A percentile compares a stretch with the other conserved stretches of the same genome.
Conservation (phyloP, 2,888 invertebrate species). For the Liopterus haemorrhoidalis region DNA sequence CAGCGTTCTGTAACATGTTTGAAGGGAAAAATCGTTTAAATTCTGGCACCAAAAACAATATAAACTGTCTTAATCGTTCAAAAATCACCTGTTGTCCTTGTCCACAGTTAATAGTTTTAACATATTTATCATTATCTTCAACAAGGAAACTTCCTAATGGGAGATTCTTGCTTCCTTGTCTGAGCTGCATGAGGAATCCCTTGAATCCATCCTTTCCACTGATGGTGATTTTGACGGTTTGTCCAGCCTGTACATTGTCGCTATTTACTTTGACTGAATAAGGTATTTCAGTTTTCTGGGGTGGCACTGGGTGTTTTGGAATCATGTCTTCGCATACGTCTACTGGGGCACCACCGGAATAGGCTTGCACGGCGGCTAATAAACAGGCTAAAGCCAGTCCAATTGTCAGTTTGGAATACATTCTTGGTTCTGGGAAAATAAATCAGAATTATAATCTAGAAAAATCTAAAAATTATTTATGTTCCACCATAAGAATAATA, state of each 20-base stretch:
- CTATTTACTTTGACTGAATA: slow-evolving; percentile 46
- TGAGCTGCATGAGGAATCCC: slow-evolving; percentile 63
- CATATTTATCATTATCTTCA: slow-evolving; percentile 47
- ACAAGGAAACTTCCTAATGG: slow-evolving; percentile 61
- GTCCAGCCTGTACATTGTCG: slow-evolving; percentile 42
- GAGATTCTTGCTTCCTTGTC: slow-evolving; percentile 52
- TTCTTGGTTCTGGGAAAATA: too few relatives aligned
- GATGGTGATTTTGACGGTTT: slow-evolving; percentile 52
- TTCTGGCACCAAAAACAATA: slow-evolving; percentile 13
- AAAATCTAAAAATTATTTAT: too few relatives aligned
- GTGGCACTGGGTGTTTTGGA: slow-evolving; percentile 58
- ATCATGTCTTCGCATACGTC: slow-evolving; percentile 60
- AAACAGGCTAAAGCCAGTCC: too few relatives aligned
- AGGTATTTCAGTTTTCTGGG: slow-evolving; percentile 54
- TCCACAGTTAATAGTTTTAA: slow-evolving; percentile 52
- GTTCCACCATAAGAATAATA: too few relatives aligned
- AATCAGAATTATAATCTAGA: too few relatives aligned
- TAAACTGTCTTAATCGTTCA: slow-evolving; percentile 18
- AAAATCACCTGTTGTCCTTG: slow-evolving; percentile 50
- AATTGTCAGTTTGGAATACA: too few relatives aligned
- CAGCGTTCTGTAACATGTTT: slow-evolving; percentile 52
- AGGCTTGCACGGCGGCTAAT: slow-evolving; percentile 46
- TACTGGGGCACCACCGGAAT: slow-evolving; percentile 58
- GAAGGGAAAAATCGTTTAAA: slow-evolving; percentile 22
- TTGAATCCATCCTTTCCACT: slow-evolving; percentile 51